These are phyloP conservation scores for Drosophila nr. fundita DNA, from an alignment of 2,888 invertebrate species.

Conservation along the genomic window DNA sequence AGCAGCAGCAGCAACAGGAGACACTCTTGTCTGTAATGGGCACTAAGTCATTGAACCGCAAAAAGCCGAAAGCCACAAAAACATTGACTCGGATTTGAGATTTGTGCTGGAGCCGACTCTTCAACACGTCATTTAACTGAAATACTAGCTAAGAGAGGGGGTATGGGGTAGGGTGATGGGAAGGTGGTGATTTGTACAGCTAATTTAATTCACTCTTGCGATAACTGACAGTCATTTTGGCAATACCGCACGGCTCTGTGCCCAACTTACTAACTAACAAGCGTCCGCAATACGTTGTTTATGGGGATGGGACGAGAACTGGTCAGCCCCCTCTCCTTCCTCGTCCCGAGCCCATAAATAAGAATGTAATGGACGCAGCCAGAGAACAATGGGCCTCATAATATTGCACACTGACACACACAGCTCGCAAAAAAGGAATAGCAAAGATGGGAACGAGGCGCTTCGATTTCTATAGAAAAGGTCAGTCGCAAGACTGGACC, in stretches of 20 bases:
- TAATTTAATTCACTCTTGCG: slow-evolving; percentile 57
- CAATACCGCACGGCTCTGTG: slow-evolving; percentile 1
- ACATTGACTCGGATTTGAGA: slow-evolving; percentile 37
- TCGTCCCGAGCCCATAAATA: slow-evolving; percentile 64
- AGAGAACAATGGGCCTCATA: slow-evolving; percentile 72
- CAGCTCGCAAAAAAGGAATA: neutral
- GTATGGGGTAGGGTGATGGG: neutral
- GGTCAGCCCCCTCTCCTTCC: neutral
- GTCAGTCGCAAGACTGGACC: slow-evolving; percentile 46
- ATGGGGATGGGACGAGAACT: slow-evolving; percentile 34
- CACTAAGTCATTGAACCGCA: slow-evolving; percentile 71
- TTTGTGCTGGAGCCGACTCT: slow-evolving; percentile 22
- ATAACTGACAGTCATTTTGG: slow-evolving; percentile 35
- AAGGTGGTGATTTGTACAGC: slow-evolving; percentile 17
- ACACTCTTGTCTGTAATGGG: slow-evolving; percentile 48
- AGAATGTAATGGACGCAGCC: slow-evolving; percentile 73
- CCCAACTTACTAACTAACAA: slow-evolving; percentile 42
- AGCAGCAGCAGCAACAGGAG: slow-evolving; percentile 32
- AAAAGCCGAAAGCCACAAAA: slow-evolving; percentile 34
- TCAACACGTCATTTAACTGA: slow-evolving; percentile 23
- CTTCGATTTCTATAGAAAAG: slow-evolving; percentile 61
- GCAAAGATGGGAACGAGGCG: slow-evolving; percentile 60
- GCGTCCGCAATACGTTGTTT: slow-evolving; percentile 54
- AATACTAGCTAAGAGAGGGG: slow-evolving; percentile 19
- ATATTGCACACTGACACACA: slow-evolving; percentile 54